Conservation (phyloP, 2,113 vertebrate species). For the Lonchura striata region DNA sequence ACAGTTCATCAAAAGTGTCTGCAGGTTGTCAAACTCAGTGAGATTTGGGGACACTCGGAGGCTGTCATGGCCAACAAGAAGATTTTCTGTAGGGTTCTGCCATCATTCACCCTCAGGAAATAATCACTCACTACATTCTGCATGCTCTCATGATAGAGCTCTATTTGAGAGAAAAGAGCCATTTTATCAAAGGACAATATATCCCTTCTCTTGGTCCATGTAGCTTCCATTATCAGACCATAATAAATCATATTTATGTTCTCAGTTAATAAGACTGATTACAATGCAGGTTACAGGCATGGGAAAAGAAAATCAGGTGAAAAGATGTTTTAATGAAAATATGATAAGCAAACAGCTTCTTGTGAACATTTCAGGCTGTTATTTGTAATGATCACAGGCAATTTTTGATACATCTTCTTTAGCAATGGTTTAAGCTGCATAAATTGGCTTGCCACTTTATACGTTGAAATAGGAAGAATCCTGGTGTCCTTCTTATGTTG, state of each 20-base stretch:
- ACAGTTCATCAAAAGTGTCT: constrained; percentile 91
- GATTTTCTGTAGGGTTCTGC: constrained; percentile 86
- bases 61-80: constrained; percentile 90
- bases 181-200: constrained; percentile 87
- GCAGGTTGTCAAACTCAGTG: constrained; percentile 92
- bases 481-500: constrained; percentile 73
- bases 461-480: constrained; percentile 71
- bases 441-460: constrained; percentile 77
- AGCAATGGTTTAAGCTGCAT: constrained; percentile 78
- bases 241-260: constrained; percentile 88
- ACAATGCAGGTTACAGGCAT: constrained; percentile 76
- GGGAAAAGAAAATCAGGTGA: constrained; percentile 79
- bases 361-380: constrained; percentile 78
- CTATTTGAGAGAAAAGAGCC: constrained; percentile 80
- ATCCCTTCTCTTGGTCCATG: constrained; percentile 86
- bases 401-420: constrained; percentile 82
- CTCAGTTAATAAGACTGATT: constrained; percentile 86
- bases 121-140: constrained; percentile 84
- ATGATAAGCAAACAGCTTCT: constrained; percentile 82
- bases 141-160: constrained; percentile 79
- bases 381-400: constrained; percentile 79
- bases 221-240: constrained; percentile 85
- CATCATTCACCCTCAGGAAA: constrained; percentile 93
- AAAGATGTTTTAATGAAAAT: constrained; percentile 85
- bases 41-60: constrained; percentile 80